A percentile compares a stretch with the other conserved stretches of the same genome.
Evolutionary conservation across 2,888 invertebrate species (phyloP).

Genomic region (Scelioninae gen. 2): DNA sequence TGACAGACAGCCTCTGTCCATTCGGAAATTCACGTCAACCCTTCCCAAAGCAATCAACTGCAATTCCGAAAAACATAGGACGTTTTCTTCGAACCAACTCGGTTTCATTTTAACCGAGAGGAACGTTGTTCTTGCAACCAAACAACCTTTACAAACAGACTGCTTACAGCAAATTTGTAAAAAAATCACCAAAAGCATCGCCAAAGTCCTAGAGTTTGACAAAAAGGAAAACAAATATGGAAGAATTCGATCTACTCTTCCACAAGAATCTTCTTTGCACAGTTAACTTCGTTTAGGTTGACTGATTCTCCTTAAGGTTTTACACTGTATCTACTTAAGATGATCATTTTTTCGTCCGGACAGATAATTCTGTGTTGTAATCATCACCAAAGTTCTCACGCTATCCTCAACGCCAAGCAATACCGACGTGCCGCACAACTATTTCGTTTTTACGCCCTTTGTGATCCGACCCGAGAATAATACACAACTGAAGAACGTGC

Average conservation of each 20-base stretch:
- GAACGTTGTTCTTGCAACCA: too few relatives aligned
- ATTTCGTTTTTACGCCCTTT: slow-evolving; percentile 6
- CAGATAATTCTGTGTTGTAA: slow-evolving; percentile 25
- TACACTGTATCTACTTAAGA: slow-evolving; percentile 34
- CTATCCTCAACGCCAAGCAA: neutral
- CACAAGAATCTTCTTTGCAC: slow-evolving; percentile 18
- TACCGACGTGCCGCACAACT: slow-evolving; percentile 11
- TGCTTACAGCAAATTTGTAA: too few relatives aligned
- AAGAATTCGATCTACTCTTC: neutral
- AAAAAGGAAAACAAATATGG: slow-evolving; percentile 8
- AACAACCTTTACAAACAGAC: too few relatives aligned
- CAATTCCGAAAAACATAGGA: too few relatives aligned
- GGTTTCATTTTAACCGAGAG: too few relatives aligned
- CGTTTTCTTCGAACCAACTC: too few relatives aligned
- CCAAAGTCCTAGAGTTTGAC: neutral
- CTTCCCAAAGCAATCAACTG: too few relatives aligned
- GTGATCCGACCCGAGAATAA: neutral
- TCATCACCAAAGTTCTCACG: slow-evolving; percentile 34
- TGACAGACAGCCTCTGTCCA: too few relatives aligned
- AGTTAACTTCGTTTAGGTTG: slow-evolving; percentile 44
- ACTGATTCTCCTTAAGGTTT: slow-evolving; percentile 34
- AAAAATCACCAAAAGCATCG: too few relatives aligned
- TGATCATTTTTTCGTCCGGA: slow-evolving; percentile 26
- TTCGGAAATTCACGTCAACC: too few relatives aligned
- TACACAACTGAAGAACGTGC: slow-evolving; percentile 14